Conservation (phyloP, 2,888 invertebrate genomes). For the Tryphoninae sp. region DNA sequence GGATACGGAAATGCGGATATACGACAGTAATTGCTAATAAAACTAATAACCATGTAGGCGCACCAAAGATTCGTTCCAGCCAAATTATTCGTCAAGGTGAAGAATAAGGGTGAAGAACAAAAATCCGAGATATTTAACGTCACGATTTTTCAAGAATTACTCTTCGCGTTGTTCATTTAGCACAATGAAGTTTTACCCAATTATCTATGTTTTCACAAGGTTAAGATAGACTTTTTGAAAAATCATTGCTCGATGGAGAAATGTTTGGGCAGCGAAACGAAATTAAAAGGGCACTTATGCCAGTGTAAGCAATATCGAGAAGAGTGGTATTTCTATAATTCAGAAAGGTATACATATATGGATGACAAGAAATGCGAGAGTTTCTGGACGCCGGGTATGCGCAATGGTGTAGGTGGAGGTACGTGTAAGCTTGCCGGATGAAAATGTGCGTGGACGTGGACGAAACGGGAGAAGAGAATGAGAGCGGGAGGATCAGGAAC, state of each 20-base stretch:
- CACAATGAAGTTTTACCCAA: no score
- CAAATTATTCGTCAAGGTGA: no score
- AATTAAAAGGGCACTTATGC: slow-evolving; percentile 74
- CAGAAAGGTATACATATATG: slow-evolving; percentile 68
- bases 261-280: slow-evolving; percentile 61
- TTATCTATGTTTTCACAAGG: background rate
- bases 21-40: background rate
- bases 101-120: no score
- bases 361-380: background rate
- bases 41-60: background rate
- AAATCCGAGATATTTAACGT: no score
- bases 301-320: slow-evolving; percentile 49
- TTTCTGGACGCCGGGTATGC: slow-evolving; percentile 16
- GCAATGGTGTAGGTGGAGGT: background rate
- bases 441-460: slow-evolving; percentile 44
- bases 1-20: background rate
- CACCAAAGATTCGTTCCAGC: no score
- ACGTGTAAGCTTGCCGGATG: slow-evolving; percentile 15
- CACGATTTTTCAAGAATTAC: no score
- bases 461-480: slow-evolving; percentile 60
- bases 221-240: slow-evolving; percentile 1
- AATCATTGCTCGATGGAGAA: slow-evolving; percentile 25
- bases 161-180: no score
- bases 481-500: slow-evolving; percentile 73
- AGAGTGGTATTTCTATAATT: slow-evolving; percentile 77